Percentiles rank a stretch among this genome's conserved stretches.
Conservation (phyloP, 2,888 invertebrate genomes). For the Agrenia bidenticulata region DNA sequence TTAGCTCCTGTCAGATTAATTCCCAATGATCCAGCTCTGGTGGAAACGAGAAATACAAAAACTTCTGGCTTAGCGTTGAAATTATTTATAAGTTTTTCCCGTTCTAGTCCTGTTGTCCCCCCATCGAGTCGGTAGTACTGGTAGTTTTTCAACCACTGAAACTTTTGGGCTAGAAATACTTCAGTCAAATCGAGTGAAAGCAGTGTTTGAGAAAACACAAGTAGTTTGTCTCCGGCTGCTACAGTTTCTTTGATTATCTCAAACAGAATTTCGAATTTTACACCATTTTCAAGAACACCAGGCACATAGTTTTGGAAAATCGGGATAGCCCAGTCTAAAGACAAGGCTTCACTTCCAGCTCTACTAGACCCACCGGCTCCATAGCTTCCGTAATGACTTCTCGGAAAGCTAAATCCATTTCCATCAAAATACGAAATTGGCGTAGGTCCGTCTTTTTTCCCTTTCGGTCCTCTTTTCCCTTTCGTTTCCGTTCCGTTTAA, state of each 20-base stretch:
- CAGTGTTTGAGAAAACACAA: constrained; percentile 83
- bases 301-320: constrained; percentile 81
- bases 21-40: constrained; percentile 92
- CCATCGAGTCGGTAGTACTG: constrained; percentile 86
- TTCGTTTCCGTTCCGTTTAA: constrained; percentile 34
- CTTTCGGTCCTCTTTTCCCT: constrained; percentile 13
- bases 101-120: constrained; percentile 87
- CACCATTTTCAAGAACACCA: constrained; percentile 87
- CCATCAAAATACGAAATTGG: constrained; percentile 16
- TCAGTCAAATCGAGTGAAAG: constrained; percentile 94
- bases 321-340: constrained; percentile 66
- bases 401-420: constrained; percentile 14
- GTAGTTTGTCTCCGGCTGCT: constrained; percentile 79
- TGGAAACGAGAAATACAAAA: constrained; percentile 91
- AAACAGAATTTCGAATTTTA: constrained; percentile 92
- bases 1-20: constrained; percentile 98
- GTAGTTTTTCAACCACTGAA: constrained; percentile 86
- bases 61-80: constrained; percentile 87
- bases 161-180: constrained; percentile 91
- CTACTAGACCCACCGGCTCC: not conserved
- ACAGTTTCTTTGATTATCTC: constrained; percentile 87
- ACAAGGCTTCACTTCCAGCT: constrained; percentile 25
- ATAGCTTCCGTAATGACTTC: not conserved
- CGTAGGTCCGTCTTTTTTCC: constrained; percentile 10
- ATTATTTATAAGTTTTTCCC: constrained; percentile 93